A percentile compares a stretch with the other conserved stretches of the same genome.
Evolutionary conservation across 2,797 vertebrate genomes (phyloP).

Genomic region (Bradypus variegatus): DNA sequence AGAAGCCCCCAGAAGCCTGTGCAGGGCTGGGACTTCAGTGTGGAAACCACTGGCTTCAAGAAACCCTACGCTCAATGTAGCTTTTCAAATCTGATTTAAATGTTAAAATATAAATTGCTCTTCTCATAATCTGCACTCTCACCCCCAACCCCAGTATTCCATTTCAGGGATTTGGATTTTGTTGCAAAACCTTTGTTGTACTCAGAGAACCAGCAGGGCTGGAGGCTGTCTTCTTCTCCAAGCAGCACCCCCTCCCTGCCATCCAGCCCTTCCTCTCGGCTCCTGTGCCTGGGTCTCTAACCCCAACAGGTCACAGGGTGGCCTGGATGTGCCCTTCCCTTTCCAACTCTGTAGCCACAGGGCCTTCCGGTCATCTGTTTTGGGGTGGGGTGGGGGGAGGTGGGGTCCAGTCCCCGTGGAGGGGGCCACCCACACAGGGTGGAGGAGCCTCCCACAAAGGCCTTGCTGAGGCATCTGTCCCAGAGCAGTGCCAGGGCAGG

Average conservation of each 20-base stretch:
- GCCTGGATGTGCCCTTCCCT: background rate
- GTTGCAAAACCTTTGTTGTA: background rate
- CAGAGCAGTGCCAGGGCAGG: background rate
- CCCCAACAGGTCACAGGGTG: too few species aligned
- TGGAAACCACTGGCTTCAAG: background rate
- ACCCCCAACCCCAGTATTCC: background rate
- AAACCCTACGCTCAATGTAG: background rate
- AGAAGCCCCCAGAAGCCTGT: background rate
- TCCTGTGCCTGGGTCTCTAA: too few species aligned
- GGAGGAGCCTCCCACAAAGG: background rate
- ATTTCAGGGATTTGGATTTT: background rate
- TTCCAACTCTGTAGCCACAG: background rate
- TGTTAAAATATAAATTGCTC: background rate
- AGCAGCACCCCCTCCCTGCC: background rate
- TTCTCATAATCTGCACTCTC: background rate
- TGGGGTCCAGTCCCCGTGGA: background rate
- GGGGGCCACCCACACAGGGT: background rate
- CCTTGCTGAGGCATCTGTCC: background rate
- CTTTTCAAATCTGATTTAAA: background rate
- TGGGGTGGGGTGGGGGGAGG: too few species aligned
- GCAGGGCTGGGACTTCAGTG: background rate
- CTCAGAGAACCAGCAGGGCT: background rate
- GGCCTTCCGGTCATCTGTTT: too few species aligned
- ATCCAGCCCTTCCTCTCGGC: too few species aligned
- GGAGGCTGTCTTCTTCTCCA: background rate